These are phyloP conservation scores for Phrynocephalus vlangalii DNA, from an alignment of 2,797 vertebrate genomes.

Conservation along the genomic window DNA sequence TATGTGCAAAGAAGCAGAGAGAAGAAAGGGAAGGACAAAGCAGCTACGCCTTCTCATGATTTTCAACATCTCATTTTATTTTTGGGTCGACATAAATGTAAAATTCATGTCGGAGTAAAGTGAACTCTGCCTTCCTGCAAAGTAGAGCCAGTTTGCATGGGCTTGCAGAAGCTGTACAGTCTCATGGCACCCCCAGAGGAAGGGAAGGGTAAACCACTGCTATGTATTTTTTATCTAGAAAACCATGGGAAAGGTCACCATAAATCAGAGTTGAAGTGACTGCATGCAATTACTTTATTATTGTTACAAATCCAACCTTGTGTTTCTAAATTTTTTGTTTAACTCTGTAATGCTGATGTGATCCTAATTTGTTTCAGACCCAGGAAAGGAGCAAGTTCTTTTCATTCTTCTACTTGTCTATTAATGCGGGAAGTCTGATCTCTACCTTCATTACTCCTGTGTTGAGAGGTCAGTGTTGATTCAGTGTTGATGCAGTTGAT, in stretches of 20 bases:
- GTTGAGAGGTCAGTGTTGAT: conserved; percentile 86
- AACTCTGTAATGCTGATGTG: conserved; percentile 47
- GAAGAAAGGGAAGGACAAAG: not conserved
- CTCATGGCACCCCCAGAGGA: no score
- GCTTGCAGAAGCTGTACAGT: no score
- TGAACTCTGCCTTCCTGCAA: not conserved
- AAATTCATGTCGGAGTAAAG: conserved; percentile 47
- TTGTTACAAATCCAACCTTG: conserved; percentile 43
- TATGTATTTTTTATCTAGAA: no score
- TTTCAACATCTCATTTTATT: conserved; percentile 47
- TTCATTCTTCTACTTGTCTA: conserved; percentile 97
- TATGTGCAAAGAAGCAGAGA: not conserved
- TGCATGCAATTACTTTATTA: not conserved
- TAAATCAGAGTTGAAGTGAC: not conserved
- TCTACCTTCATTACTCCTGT: conserved; percentile 94
- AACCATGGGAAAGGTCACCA: not conserved
- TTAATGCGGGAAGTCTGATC: conserved; percentile 95
- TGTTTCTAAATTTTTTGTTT: not conserved
- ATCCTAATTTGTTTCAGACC: conserved; percentile 78
- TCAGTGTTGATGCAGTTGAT: conserved; percentile 48
- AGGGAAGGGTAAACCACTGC: no score
- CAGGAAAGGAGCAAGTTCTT: conserved; percentile 93
- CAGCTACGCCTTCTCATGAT: conserved; percentile 42
- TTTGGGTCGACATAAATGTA: conserved; percentile 48
- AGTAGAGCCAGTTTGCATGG: no score